phyloP scores from a whole-genome alignment of 1,140 invertebrate species.

The Hetaerina americana region DNA sequence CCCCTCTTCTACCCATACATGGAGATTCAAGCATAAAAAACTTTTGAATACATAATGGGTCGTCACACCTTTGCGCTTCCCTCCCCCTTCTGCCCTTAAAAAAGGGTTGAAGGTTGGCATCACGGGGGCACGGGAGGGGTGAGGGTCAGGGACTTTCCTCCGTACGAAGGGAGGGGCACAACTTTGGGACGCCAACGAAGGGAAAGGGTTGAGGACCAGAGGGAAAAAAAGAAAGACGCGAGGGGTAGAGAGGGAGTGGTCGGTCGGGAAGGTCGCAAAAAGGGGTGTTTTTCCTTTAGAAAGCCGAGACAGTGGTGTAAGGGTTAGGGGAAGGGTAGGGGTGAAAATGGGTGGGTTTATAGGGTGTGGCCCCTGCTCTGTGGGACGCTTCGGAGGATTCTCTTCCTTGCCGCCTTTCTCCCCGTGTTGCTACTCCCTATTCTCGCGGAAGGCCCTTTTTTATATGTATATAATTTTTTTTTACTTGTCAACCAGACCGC shows the following conservation, averaged over 20 bases:
- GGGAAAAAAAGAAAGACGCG: background rate
- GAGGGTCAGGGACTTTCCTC: background rate
- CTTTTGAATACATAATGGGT: background rate
- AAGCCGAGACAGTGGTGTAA: too few species aligned
- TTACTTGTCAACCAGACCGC: background rate
- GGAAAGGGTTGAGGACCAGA: background rate
- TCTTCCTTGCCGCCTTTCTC: background rate
- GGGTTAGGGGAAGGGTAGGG: background rate
- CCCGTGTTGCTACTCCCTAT: background rate
- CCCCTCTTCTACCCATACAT: background rate
- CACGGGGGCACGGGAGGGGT: background rate
- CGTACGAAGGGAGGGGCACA: background rate
- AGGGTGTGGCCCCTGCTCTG: background rate
- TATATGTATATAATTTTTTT: slow-evolving; percentile 1
- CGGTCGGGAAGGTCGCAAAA: background rate
- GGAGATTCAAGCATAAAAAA: background rate
- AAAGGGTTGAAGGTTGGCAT: background rate
- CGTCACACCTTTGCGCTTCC: background rate
- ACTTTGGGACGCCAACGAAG: background rate
- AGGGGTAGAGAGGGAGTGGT: too few species aligned
- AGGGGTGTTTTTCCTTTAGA: background rate
- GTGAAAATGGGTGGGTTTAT: background rate
- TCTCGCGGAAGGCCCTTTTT: background rate
- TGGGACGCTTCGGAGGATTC: background rate
- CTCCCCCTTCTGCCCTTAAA: background rate